Conservation (phyloP, 2,113 vertebrate species). For the Eolophus roseicapilla region DNA sequence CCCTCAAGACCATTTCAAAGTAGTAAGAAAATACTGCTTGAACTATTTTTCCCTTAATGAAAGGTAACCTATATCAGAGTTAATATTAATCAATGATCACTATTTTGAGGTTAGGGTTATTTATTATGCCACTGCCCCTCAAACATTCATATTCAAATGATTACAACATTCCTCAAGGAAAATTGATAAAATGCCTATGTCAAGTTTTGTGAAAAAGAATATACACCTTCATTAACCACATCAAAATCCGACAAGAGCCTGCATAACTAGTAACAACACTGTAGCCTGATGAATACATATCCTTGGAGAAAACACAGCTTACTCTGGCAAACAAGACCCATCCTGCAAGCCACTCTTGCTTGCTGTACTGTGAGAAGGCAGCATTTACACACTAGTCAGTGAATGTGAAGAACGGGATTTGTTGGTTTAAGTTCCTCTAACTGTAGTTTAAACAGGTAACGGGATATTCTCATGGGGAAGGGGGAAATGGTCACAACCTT, state of each 20-base stretch:
- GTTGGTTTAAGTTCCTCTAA: not conserved
- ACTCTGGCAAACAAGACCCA: not conserved
- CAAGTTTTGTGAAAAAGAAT: not conserved
- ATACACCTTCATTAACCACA: not conserved
- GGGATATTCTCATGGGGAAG: not conserved
- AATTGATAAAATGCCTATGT: not conserved
- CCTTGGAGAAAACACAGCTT: not conserved
- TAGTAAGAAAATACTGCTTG: constrained; percentile 55
- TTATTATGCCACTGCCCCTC: not conserved
- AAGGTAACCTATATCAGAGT: constrained; percentile 28
- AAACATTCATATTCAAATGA: not conserved
- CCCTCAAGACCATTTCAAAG: constrained; percentile 33
- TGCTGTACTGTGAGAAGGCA: not conserved
- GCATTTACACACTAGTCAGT: not conserved
- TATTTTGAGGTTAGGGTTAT: not conserved
- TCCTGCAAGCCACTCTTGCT: not conserved
- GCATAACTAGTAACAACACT: not conserved
- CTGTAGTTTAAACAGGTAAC: not conserved
- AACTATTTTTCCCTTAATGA: constrained; percentile 32
- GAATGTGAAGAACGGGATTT: not conserved
- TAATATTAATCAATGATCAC: not conserved
- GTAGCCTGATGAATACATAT: not conserved
- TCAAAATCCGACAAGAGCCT: not conserved
- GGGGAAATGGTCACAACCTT: not conserved
- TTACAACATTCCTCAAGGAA: not conserved